These are phyloP conservation scores for Perca fluviatilis DNA, from an alignment of 2,113 vertebrate genomes.

Conservation along the genomic window DNA sequence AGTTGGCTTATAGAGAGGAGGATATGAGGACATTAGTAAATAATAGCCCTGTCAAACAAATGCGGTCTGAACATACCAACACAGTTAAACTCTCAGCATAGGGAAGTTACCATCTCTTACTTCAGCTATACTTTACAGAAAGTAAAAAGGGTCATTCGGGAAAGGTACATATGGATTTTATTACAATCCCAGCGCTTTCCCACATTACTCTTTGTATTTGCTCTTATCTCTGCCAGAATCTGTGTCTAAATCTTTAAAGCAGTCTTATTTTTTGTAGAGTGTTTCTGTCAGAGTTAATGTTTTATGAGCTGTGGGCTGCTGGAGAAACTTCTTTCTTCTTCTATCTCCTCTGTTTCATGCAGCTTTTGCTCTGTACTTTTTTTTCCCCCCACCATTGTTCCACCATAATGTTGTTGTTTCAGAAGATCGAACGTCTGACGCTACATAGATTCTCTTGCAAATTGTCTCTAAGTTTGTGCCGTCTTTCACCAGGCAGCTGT, in stretches of 20 bases:
- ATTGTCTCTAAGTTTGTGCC: conserved; percentile 36
- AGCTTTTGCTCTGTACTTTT: conserved; percentile 27
- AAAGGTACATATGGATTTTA: conserved; percentile 42
- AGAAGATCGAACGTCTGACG: neutral
- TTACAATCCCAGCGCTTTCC: conserved; percentile 10
- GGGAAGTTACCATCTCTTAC: conserved; percentile 1
- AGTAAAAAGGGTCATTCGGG: neutral
- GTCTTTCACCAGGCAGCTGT: conserved; percentile 86
- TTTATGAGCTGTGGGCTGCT: conserved; percentile 65
- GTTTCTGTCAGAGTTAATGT: conserved; percentile 59
- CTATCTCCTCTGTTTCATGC: conserved; percentile 16
- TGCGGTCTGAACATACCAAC: conserved; percentile 2
- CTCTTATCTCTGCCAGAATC: conserved; percentile 38
- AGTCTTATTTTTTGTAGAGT: conserved; percentile 44
- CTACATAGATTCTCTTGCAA: conserved; percentile 22
- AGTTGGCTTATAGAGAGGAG: neutral
- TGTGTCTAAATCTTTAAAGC: conserved; percentile 60
- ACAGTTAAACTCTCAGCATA: conserved; percentile 17
- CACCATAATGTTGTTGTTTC: conserved; percentile 28
- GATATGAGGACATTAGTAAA: conserved; percentile 15
- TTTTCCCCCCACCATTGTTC: neutral
- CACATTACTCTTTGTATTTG: conserved; percentile 8
- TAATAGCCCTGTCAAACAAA: conserved; percentile 49
- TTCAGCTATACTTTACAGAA: neutral
- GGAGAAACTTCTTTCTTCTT: conserved; percentile 25